Conservation (phyloP, 2,797 vertebrate species). For the Chelmon rostratus region DNA sequence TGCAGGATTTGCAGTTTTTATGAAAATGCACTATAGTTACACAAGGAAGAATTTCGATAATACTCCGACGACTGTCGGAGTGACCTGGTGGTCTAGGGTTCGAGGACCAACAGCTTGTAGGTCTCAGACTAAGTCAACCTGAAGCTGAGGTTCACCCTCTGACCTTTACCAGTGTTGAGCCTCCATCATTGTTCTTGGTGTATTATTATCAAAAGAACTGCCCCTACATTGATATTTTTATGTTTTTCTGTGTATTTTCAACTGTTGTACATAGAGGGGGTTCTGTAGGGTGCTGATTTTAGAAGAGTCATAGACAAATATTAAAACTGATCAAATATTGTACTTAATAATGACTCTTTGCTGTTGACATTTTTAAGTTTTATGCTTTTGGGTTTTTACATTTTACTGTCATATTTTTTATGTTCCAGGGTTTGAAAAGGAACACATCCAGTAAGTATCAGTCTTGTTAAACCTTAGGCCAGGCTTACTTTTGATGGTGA, state of each 20-base stretch:
- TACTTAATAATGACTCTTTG: background rate
- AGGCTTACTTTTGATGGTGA: conserved; percentile 6
- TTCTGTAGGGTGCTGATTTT: background rate
- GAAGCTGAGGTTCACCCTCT: conserved; percentile 28
- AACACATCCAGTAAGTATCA: conserved; percentile 94
- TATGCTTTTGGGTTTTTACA: conserved; percentile 40
- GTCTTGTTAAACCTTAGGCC: background rate
- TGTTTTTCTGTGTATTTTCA: background rate
- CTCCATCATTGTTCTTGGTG: background rate
- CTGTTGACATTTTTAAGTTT: background rate
- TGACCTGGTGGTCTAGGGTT: background rate
- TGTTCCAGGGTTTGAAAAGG: conserved; percentile 94
- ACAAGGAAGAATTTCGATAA: background rate
- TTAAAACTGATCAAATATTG: background rate
- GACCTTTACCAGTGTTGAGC: conserved; percentile 40
- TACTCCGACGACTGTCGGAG: too few relatives aligned
- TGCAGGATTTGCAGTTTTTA: background rate
- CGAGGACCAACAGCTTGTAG: too few relatives aligned
- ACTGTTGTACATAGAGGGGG: background rate
- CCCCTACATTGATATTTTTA: background rate
- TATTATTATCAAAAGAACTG: background rate
- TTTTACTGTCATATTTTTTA: conserved; percentile 48
- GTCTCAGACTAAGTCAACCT: conserved; percentile 49
- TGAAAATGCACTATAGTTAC: background rate
- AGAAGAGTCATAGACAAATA: background rate